phyloP scores from a whole-genome alignment of 2,113 vertebrate genomes.

The Oryctolagus cuniculus region DNA sequence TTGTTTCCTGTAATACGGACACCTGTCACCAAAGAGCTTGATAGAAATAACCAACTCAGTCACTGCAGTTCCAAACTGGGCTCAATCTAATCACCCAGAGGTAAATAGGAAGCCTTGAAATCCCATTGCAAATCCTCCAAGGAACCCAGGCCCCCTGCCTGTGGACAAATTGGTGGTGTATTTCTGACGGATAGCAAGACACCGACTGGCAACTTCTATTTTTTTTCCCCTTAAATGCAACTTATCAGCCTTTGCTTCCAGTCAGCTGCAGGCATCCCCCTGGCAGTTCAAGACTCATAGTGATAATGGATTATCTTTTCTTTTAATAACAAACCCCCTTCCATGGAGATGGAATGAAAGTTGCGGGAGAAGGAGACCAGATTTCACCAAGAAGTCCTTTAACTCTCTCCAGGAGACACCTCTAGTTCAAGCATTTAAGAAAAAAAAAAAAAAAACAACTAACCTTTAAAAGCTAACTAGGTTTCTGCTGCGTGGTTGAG shows the following conservation, averaged over 20 bases:
- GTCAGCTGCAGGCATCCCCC: constrained; percentile 68
- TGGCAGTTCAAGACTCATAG: constrained; percentile 71
- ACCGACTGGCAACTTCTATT: constrained; percentile 71
- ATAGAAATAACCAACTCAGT: constrained; percentile 78
- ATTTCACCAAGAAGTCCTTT: constrained; percentile 79
- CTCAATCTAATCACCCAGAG: constrained; percentile 1
- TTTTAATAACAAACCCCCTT: constrained; percentile 83
- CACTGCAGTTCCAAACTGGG: constrained; percentile 41
- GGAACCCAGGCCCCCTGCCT: constrained; percentile 27
- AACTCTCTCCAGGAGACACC: constrained; percentile 69
- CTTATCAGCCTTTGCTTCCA: constrained; percentile 74
- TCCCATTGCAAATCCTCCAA: not conserved
- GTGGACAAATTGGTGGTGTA: constrained; percentile 55
- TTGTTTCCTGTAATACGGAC: constrained; percentile 77
- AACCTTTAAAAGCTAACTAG: constrained; percentile 70
- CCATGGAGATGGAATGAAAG: constrained; percentile 70
- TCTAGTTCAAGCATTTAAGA: constrained; percentile 50
- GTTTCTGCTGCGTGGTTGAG: constrained; percentile 40
- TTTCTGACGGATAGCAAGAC: constrained; percentile 57
- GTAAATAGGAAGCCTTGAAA: constrained; percentile 66
- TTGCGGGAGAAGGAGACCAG: constrained; percentile 46
- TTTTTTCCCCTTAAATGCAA: constrained; percentile 66
- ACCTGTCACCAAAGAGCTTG: constrained; percentile 83
- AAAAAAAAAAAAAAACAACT: not conserved
- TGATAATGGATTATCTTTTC: constrained; percentile 80